Evolutionary conservation across 2,113 vertebrate genomes (phyloP).

Genomic region (Meleagris gallopavo): DNA sequence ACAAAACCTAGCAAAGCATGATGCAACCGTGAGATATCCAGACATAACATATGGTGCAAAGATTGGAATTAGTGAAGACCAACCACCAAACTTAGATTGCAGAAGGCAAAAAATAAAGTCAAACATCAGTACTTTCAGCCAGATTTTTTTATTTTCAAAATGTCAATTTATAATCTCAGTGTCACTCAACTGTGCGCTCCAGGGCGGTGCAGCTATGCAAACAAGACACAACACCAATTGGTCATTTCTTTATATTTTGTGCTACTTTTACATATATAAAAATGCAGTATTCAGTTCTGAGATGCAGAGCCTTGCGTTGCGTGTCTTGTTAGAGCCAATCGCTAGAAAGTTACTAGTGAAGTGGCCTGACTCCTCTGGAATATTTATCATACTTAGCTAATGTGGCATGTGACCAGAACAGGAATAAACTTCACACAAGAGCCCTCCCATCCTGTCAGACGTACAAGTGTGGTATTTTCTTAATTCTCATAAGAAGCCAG

Average conservation of each 20-base stretch:
- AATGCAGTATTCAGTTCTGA: constrained; percentile 38
- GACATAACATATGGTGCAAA: constrained; percentile 68
- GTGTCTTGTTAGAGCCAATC: constrained; percentile 24
- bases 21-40: constrained; percentile 80
- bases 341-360: constrained; percentile 42
- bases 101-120: constrained; percentile 69
- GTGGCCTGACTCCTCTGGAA: constrained; percentile 33
- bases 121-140: constrained; percentile 55
- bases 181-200: background rate
- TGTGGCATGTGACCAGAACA: constrained; percentile 30
- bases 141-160: constrained; percentile 48
- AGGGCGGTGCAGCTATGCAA: background rate
- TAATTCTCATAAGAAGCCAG: constrained; percentile 18
- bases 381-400: constrained; percentile 55
- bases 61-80: constrained; percentile 67
- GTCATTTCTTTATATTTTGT: constrained; percentile 39
- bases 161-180: constrained; percentile 50
- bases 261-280: background rate
- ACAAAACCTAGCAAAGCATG: constrained; percentile 83
- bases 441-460: background rate
- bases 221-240: constrained; percentile 1
- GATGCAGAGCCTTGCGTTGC: constrained; percentile 17
- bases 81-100: constrained; percentile 66
- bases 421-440: constrained; percentile 61
- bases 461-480: background rate